Evolutionary conservation across 2,113 vertebrate species (phyloP).

Genomic region (Prinia subflava): DNA sequence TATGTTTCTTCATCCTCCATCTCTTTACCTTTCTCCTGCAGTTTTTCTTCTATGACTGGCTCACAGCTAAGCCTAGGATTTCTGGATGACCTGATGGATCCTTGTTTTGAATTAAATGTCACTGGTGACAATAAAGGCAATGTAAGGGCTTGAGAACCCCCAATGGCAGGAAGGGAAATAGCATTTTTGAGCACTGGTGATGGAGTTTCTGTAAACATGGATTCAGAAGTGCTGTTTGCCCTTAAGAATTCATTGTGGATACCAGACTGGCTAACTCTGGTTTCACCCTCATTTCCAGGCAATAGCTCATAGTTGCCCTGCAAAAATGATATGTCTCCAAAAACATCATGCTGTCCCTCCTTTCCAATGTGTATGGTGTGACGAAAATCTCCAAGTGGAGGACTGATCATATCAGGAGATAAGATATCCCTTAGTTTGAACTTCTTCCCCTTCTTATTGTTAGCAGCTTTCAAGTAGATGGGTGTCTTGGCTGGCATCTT

Average conservation of each 20-base stretch:
- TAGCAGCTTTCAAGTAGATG: constrained; percentile 94
- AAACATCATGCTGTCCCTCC: constrained; percentile 91
- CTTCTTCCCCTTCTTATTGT: constrained; percentile 96
- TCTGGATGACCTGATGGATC: constrained; percentile 78
- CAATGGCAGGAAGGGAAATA: constrained; percentile 95
- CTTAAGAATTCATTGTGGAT: constrained; percentile 85
- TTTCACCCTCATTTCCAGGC: constrained; percentile 82
- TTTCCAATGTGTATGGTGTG: constrained; percentile 97
- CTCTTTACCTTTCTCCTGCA: constrained; percentile 72
- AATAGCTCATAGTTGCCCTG: constrained; percentile 95
- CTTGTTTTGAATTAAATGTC: constrained; percentile 81
- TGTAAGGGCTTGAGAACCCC: constrained; percentile 92
- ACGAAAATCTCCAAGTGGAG: constrained; percentile 95
- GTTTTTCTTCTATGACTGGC: constrained; percentile 77
- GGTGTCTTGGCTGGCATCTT: constrained; percentile 97
- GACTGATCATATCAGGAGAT: constrained; percentile 98
- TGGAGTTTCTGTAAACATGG: constrained; percentile 86
- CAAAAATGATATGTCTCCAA: constrained; percentile 97
- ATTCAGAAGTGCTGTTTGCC: constrained; percentile 93
- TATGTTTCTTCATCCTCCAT: constrained; percentile 73
- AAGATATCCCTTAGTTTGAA: constrained; percentile 93
- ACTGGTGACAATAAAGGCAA: constrained; percentile 85
- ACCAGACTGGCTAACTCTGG: constrained; percentile 70
- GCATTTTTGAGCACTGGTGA: constrained; percentile 98
- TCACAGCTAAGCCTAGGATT: constrained; percentile 76